phyloP scores from a whole-genome alignment of 2,888 invertebrate genomes.

The Sphecodes monilicornis region DNA sequence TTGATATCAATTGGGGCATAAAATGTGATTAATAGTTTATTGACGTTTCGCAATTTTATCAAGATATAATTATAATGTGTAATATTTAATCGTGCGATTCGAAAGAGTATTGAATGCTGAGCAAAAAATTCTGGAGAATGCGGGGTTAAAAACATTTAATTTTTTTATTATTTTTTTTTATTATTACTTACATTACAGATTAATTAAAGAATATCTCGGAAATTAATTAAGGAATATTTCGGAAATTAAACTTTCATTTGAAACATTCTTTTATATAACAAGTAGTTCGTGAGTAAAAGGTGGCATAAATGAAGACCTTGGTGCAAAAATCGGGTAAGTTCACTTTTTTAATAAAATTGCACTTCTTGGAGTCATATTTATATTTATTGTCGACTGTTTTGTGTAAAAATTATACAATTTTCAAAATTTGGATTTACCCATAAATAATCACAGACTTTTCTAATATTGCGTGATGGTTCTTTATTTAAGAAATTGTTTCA shows the following conservation, averaged over 20 bases:
- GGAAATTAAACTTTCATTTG: not conserved
- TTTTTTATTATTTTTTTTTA: too few species aligned
- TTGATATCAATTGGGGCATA: too few species aligned
- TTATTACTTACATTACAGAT: not conserved
- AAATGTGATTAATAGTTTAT: too few species aligned
- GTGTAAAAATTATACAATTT: not conserved
- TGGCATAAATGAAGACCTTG: too few species aligned
- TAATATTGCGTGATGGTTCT: not conserved
- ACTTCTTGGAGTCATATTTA: not conserved
- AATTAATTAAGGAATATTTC: not conserved
- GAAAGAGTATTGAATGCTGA: too few species aligned
- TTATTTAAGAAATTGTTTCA: not conserved
- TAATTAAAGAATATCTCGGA: not conserved
- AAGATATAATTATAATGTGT: too few species aligned
- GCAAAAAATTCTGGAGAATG: too few species aligned
- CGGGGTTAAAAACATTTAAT: too few species aligned
- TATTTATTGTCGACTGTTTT: not conserved
- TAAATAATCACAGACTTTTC: not conserved
- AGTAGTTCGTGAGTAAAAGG: too few species aligned
- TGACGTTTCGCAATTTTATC: too few species aligned
- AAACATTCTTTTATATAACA: not conserved
- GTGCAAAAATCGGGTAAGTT: not conserved
- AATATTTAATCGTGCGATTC: too few species aligned
- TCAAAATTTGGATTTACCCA: not conserved
- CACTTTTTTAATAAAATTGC: not conserved